Base-by-base conservation (phyloP, 2,888 invertebrate genomes). In the Platycnemis pennipes region DNA sequence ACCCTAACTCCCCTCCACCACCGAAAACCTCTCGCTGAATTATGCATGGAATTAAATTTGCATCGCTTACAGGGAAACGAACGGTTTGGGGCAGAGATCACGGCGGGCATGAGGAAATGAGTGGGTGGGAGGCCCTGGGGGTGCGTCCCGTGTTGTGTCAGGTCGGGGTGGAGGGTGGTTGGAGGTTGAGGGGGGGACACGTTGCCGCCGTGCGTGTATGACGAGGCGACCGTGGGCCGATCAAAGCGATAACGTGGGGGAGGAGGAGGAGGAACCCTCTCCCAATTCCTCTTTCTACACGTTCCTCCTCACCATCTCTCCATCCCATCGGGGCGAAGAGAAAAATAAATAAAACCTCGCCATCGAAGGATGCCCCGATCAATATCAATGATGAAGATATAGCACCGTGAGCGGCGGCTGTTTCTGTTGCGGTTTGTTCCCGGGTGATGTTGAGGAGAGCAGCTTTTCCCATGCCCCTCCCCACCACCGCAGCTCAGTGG, bases 1-100 rank as follows among this genome's bases (percentile, higher is more conserved):
- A 63, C 26, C 63, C 37, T 13, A 85, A 42, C 44, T 77, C 77
- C 87, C 26, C 45, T 11, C 42, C 26, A 0, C 42, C 87, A 44
- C 22, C 22, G 45, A 87, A 87, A 87, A 87, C 87, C 87, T 87
- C 87, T 87, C 87, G 44, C 87, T 87, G 87, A 87, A 87, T 87
- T 87, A 87, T 87, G 87, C 87, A 87, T 87, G 87, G 87, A 45
- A 87, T 87, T 87, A 87, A 87, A 87, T 87, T 87, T 87, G 87
- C 87, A 87, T 87, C 87, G 31, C 45, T 87, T 87, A 45, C 87
- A 44, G 45, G 45, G 87, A 87, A 87, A 87, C 87, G 87, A 87
- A 87, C 87, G 87, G 87, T 87, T 87, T 45, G 77, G 87, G 45
- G 87, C 87, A 87, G 87, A 87, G 87, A 87, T 87, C 87, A 87